Evolutionary conservation across 2,797 vertebrate genomes (phyloP).

Genomic region (Sebastes itinus): DNA sequence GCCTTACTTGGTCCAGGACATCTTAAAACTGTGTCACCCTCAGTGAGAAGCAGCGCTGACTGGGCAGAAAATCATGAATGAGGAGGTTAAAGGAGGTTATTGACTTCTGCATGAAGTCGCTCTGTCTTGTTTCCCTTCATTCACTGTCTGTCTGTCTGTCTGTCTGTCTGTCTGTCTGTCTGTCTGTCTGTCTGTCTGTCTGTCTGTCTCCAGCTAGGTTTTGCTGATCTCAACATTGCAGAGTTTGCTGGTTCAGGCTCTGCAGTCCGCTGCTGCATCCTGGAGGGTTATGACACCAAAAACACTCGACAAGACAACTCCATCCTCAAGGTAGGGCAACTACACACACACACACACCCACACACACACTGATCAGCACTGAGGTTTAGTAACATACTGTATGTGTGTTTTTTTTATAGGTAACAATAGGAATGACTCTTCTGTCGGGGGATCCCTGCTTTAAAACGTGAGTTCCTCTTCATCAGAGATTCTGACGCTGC

Average conservation of each 20-base stretch:
- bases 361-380: background rate
- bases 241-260: slow-evolving; percentile 96
- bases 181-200: background rate
- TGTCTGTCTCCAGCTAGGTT: slow-evolving; percentile 85
- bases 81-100: slow-evolving; percentile 39
- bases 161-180: background rate
- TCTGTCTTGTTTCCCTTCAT: slow-evolving; percentile 6
- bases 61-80: slow-evolving; percentile 17
- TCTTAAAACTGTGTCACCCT: too few relatives aligned
- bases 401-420: slow-evolving; percentile 71
- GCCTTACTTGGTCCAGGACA: background rate
- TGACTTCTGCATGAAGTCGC: slow-evolving; percentile 4
- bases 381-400: background rate
- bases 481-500: background rate
- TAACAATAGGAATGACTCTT: slow-evolving; percentile 92
- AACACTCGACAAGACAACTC: slow-evolving; percentile 97
- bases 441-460: slow-evolving; percentile 97
- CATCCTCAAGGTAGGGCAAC: slow-evolving; percentile 88
- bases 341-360: background rate
- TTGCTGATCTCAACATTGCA: slow-evolving; percentile 93
- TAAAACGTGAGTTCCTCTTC: slow-evolving; percentile 89
- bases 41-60: slow-evolving; percentile 18
- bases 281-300: slow-evolving; percentile 96
- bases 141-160: background rate
- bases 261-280: slow-evolving; percentile 91